These are phyloP conservation scores for Colistium nudipinnis DNA, from an alignment of 2,113 vertebrate genomes.

Conservation along the genomic window DNA sequence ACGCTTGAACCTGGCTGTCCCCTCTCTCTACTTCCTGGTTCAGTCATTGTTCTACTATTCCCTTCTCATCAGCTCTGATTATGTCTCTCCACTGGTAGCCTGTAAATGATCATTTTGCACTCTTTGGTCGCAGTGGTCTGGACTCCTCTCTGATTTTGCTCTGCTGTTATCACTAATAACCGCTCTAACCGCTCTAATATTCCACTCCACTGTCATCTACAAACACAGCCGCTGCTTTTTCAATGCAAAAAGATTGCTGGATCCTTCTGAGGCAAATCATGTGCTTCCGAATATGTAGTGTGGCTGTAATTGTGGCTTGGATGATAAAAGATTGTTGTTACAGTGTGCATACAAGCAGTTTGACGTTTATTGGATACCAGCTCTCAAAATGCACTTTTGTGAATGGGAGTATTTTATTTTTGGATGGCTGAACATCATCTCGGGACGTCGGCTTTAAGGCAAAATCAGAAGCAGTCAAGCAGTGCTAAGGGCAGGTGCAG, in stretches of 20 bases:
- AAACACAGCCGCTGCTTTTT: slow-evolving; percentile 8
- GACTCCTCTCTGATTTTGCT: slow-evolving; percentile 21
- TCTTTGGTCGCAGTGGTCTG: not conserved
- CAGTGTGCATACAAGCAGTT: not conserved
- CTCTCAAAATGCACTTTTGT: not conserved
- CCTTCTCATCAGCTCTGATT: slow-evolving; percentile 32
- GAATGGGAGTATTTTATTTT: slow-evolving; percentile 15
- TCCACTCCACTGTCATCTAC: not conserved
- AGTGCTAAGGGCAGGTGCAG: slow-evolving; percentile 66
- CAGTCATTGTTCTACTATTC: slow-evolving; percentile 35
- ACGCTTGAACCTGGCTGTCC: too few relatives aligned
- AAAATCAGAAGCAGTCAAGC: slow-evolving; percentile 45
- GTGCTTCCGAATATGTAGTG: slow-evolving; percentile 2
- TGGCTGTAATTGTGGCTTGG: slow-evolving; percentile 18
- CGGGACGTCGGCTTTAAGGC: slow-evolving; percentile 25
- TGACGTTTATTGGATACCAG: slow-evolving; percentile 1
- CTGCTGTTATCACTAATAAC: not conserved
- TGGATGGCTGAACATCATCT: slow-evolving; percentile 37
- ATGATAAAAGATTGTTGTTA: not conserved
- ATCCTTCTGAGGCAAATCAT: slow-evolving; percentile 22
- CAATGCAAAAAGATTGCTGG: slow-evolving; percentile 25
- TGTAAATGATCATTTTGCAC: slow-evolving; percentile 32
- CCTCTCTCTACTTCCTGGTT: not conserved
- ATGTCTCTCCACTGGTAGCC: slow-evolving; percentile 14
- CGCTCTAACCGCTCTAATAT: not conserved